A percentile compares a stretch with the other conserved stretches of the same genome.
Evolutionary conservation across 2,888 invertebrate species (phyloP).

Genomic region (Smittia aterrima): DNA sequence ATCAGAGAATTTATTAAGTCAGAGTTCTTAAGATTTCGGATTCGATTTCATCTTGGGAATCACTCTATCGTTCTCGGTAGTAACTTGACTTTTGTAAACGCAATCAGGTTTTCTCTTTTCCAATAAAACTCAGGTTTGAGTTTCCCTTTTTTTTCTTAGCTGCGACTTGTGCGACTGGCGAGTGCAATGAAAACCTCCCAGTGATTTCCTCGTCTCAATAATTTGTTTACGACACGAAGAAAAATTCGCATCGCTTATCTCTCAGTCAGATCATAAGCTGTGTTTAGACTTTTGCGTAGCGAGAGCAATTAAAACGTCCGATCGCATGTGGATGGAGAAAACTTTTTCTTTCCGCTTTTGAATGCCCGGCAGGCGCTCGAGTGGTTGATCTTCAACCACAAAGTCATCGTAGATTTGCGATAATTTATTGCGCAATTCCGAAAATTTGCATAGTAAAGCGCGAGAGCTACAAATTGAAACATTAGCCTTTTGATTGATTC

Average conservation of each 20-base stretch:
- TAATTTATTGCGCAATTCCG: background rate
- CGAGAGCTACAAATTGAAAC: background rate
- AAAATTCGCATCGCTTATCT: background rate
- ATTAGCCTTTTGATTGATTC: slow-evolving; percentile 22
- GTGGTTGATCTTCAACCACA: background rate
- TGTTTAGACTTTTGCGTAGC: background rate
- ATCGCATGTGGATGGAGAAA: background rate
- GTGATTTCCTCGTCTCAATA: background rate
- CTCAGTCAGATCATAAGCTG: background rate
- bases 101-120: too few relatives aligned
- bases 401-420: background rate
- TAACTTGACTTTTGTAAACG: too few relatives aligned
- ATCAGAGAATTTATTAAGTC: too few relatives aligned
- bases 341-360: background rate
- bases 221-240: background rate
- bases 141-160: too few relatives aligned
- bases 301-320: slow-evolving; percentile 11
- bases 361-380: background rate
- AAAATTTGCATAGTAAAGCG: background rate
- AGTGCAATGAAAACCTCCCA: too few relatives aligned
- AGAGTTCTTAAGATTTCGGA: too few relatives aligned
- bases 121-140: too few relatives aligned
- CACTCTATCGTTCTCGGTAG: too few relatives aligned
- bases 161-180: too few relatives aligned
- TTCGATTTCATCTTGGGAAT: too few relatives aligned